These are phyloP conservation scores for Montifringilla adamsi DNA, from an alignment of 2,113 vertebrate species.

Conservation along the genomic window DNA sequence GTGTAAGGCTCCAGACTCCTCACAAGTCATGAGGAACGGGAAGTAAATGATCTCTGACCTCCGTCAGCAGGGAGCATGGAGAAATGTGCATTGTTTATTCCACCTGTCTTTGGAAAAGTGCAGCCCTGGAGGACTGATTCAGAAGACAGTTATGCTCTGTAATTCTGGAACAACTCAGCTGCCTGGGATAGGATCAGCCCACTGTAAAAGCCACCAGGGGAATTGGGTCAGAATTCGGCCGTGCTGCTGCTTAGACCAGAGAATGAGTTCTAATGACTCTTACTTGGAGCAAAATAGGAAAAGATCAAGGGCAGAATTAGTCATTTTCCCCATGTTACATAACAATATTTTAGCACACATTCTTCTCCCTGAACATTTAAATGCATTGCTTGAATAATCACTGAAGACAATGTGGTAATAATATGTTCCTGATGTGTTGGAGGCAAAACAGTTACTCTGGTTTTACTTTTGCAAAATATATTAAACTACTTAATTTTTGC, in stretches of 20 bases:
- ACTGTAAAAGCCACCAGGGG: background rate
- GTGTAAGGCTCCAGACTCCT: background rate
- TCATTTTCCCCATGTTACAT: constrained; percentile 58
- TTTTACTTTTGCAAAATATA: constrained; percentile 41
- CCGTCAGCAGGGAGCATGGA: background rate
- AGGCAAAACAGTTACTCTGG: constrained; percentile 34
- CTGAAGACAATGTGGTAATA: constrained; percentile 56
- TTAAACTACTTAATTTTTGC: constrained; percentile 7
- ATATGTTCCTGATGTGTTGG: constrained; percentile 62
- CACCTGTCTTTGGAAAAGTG: constrained; percentile 39
- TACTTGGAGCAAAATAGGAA: constrained; percentile 26
- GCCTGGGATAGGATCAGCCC: background rate
- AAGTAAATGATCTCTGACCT: constrained; percentile 24
- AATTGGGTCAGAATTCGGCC: background rate
- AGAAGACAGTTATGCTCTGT: background rate
- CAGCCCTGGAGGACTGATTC: constrained; percentile 18
- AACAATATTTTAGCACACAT: constrained; percentile 59
- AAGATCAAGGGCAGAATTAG: constrained; percentile 47
- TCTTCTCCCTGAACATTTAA: constrained; percentile 61
- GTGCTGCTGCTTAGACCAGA: background rate
- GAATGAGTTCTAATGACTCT: constrained; percentile 32
- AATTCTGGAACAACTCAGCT: background rate
- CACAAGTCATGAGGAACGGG: background rate
- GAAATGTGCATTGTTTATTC: background rate
- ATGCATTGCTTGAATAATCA: constrained; percentile 57